phyloP scores from a whole-genome alignment of 1,140 invertebrate genomes.

The Heliconius melpomene region DNA sequence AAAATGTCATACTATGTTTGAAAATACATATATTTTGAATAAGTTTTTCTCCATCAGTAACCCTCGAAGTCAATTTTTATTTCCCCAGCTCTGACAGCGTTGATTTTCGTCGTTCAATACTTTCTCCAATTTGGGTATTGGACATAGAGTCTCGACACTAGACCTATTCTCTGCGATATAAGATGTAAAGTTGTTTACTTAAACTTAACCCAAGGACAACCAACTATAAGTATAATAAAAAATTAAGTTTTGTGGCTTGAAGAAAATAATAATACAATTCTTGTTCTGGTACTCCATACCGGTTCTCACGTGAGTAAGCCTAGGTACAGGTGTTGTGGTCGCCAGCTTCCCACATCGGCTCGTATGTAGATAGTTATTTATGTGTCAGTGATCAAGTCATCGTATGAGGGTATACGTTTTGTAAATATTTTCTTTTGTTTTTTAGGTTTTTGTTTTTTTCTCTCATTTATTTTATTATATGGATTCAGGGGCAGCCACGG shows the following conservation, averaged over 20 bases:
- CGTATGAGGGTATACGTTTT: background rate
- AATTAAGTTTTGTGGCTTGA: background rate
- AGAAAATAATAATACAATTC: background rate
- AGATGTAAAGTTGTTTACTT: too few relatives aligned
- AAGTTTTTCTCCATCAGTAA: background rate
- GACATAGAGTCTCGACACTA: background rate
- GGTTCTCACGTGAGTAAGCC: slow-evolving; percentile 29
- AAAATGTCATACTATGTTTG: background rate
- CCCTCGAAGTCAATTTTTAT: background rate
- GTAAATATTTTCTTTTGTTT: background rate
- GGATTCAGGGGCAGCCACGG: too few relatives aligned
- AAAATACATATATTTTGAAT: background rate
- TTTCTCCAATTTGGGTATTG: too few relatives aligned
- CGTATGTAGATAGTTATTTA: background rate
- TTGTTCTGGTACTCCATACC: slow-evolving; percentile 14
- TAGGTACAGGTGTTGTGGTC: slow-evolving; percentile 33
- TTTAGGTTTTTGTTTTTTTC: background rate
- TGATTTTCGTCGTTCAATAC: background rate
- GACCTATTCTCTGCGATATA: too few relatives aligned
- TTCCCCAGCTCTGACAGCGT: background rate
- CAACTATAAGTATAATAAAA: background rate
- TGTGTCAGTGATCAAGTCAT: background rate
- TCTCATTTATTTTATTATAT: background rate
- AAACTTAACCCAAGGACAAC: background rate
- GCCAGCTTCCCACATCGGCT: slow-evolving; percentile 29